A percentile compares a stretch with the other conserved stretches of the same genome.
Evolutionary conservation across 2,888 invertebrate species (phyloP).

Genomic region (Lapara coniferarum): DNA sequence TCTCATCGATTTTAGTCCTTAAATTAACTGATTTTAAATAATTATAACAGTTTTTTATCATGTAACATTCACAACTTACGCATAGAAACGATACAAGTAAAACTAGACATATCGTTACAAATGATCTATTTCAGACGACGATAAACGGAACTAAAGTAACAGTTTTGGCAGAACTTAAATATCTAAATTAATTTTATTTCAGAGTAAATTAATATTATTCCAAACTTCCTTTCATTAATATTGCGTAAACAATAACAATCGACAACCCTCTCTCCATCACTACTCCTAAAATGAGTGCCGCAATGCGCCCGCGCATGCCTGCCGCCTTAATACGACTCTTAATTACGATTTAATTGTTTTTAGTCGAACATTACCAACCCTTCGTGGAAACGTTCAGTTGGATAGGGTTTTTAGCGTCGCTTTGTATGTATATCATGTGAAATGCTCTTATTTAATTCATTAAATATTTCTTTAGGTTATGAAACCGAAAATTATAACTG

Average conservation of each 20-base stretch:
- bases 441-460: conserved; percentile 1
- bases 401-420: conserved; percentile 46
- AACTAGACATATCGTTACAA: too few species aligned
- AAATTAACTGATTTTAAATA: too few species aligned
- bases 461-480: not conserved
- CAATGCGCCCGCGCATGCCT: conserved; percentile 68
- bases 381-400: conserved; percentile 62
- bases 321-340: conserved; percentile 74
- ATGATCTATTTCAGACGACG: too few species aligned
- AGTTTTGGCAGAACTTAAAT: too few species aligned
- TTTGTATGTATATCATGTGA: conserved; percentile 46
- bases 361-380: conserved; percentile 65
- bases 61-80: too few species aligned
- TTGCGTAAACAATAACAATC: not conserved
- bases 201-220: too few species aligned
- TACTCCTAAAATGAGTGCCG: conserved; percentile 63
- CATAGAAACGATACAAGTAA: too few species aligned
- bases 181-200: too few species aligned
- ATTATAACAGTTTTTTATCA: too few species aligned
- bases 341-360: conserved; percentile 82
- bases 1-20: too few species aligned
- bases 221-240: not conserved
- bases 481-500: not conserved
- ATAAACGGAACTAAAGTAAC: too few species aligned
- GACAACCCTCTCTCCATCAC: conserved; percentile 47